These are phyloP conservation scores for Pangasius mekongensis DNA, from an alignment of 2,797 vertebrate genomes.

Conservation along the genomic window DNA sequence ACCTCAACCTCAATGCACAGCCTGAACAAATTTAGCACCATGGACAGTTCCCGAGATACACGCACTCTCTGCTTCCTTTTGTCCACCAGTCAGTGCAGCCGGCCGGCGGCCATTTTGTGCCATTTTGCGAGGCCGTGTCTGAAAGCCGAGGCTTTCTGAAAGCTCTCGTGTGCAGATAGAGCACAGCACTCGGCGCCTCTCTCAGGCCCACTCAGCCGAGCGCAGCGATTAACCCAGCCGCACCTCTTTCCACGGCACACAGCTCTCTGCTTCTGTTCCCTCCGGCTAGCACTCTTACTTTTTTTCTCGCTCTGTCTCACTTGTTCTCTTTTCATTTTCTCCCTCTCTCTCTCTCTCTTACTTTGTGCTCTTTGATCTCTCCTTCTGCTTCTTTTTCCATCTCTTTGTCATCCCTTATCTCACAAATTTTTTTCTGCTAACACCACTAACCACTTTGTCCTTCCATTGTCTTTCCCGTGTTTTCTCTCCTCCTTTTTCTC, in stretches of 20 bases:
- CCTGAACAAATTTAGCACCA: conserved; percentile 63
- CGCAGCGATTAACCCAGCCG: conserved; percentile 73
- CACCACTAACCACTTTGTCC: neutral
- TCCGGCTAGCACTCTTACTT: conserved; percentile 13
- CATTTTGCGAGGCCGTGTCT: conserved; percentile 45
- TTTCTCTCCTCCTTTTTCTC: neutral
- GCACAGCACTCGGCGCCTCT: conserved; percentile 71
- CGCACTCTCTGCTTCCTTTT: neutral
- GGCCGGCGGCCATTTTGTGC: conserved; percentile 61
- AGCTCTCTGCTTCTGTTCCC: conserved; percentile 32
- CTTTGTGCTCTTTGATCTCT: conserved; percentile 15
- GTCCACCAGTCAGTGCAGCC: conserved; percentile 50
- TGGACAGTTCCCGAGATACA: conserved; percentile 49
- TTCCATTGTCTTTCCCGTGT: conserved; percentile 1
- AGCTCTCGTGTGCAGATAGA: conserved; percentile 61
- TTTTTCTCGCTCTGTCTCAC: conserved; percentile 33
- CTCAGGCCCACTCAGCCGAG: conserved; percentile 69
- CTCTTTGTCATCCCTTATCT: conserved; percentile 24
- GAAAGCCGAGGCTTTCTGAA: conserved; percentile 60
- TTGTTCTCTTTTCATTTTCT: conserved; percentile 7
- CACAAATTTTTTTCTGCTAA: conserved; percentile 3
- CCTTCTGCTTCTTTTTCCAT: conserved; percentile 2
- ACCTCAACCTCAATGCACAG: neutral
- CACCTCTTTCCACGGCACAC: conserved; percentile 56
- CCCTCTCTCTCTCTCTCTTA: neutral